Base-by-base conservation (phyloP, 1,140 invertebrate species). In the Sycophaga agraensis region DNA sequence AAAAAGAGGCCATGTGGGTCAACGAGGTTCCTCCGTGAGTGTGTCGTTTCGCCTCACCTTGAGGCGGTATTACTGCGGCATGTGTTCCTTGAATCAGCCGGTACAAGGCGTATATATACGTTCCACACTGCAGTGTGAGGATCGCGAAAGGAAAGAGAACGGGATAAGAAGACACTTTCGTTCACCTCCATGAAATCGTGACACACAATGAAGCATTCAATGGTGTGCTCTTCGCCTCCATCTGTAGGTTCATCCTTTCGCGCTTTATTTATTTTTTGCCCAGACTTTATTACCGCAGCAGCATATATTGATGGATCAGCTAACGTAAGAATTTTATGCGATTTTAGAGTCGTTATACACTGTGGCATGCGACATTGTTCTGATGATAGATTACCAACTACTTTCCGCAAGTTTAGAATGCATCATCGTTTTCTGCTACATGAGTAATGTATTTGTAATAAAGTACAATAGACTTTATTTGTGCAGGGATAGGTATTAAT, bases 161-260 rank as follows among this genome's bases (percentile, higher is more conserved):
- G 43, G 59, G 56, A 37, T 11, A 56, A 16, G 22, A 56, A 62
- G 59, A 37, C 40, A 60, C 58, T 60, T 60, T 60, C 58, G 49
- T 53, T 53, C 40, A 17, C 49, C 40, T 43, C n/a, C 40, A 31
- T 45, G 37, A 35, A 51, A 53, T 60, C 49, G 58, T 45, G 58
- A 60, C 31, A 48, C 34, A 54, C 59, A 61, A 46, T 51, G 39
- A 40, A 7, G 48, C 21, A 59, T 59, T 59, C 48, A 42, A 16
- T n/a, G n/a, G n/a, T n/a, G n/a, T n/a, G 28, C 37, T 55, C 21
- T 55, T 28, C 16, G 39, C 34, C 34, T 55, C 16, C 2, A 19
- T 28, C 53, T 55, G n/a, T n/a, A n/a, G n/a, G n/a, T n/a, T n/a
- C n/a, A n/a, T n/a, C n/a, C n/a, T n/a, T n/a, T n/a, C 24, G 45